Percentiles rank a stretch among this genome's conserved stretches.
These are phyloP conservation scores for Lagria hirta DNA, from an alignment of 2,888 invertebrate genomes.

Conservation along the genomic window DNA sequence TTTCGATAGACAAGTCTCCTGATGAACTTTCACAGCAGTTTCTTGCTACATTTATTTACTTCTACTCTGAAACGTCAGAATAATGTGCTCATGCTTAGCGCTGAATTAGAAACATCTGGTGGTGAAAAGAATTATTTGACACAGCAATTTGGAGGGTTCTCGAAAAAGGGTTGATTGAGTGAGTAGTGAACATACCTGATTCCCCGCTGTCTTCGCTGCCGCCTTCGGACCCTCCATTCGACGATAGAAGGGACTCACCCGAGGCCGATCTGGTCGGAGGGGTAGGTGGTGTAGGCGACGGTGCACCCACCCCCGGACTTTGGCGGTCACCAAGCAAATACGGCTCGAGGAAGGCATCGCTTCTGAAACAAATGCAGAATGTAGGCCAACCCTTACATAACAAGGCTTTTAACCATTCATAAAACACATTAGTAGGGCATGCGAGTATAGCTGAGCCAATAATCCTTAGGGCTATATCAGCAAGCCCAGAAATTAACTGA, in stretches of 20 bases:
- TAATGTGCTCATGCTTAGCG: too few species aligned
- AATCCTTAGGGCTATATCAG: conserved; percentile 34
- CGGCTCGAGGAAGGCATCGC: conserved; percentile 72
- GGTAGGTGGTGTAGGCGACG: conserved; percentile 51
- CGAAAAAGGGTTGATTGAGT: conserved; percentile 6
- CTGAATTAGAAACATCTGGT: too few species aligned
- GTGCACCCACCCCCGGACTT: conserved; percentile 51
- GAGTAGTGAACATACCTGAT: conserved; percentile 43
- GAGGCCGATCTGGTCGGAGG: conserved; percentile 55
- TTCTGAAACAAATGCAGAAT: conserved; percentile 62
- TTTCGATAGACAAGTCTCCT: too few species aligned
- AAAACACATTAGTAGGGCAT: conserved; percentile 39
- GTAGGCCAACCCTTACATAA: conserved; percentile 31
- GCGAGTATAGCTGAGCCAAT: conserved; percentile 34
- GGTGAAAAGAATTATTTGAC: too few species aligned
- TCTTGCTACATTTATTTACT: too few species aligned
- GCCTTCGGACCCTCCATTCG: conserved; percentile 61
- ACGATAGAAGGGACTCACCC: conserved; percentile 64
- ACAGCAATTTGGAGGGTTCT: neutral
- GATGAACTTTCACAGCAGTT: too few species aligned
- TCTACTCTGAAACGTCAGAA: too few species aligned
- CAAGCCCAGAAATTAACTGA: conserved; percentile 35
- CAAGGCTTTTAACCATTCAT: conserved; percentile 40
- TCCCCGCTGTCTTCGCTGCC: conserved; percentile 60
- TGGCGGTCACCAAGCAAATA: conserved; percentile 61